A percentile compares a stretch with the other conserved stretches of the same genome.
phyloP scores from a whole-genome alignment of 2,888 invertebrate species.

The Epinotia bilunana region DNA sequence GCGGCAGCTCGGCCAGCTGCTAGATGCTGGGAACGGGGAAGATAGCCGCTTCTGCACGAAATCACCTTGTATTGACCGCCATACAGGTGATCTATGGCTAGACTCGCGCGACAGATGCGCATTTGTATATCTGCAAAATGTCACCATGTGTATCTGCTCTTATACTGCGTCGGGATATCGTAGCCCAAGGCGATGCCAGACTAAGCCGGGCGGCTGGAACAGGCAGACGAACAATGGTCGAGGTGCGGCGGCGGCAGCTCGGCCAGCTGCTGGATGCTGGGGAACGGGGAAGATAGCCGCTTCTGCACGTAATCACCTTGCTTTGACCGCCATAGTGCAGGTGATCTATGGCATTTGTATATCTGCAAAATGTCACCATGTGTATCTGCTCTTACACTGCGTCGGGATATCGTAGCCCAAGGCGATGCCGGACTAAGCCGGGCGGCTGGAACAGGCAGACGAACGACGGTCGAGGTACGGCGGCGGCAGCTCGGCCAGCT shows the following conservation, averaged over 20 bases:
- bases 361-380: no score
- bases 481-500: constrained; percentile 51
- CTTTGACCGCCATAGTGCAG: no score
- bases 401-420: constrained; percentile 60
- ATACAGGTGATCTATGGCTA: no score
- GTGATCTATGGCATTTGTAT: no score
- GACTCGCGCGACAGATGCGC: no score
- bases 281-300: constrained; percentile 60
- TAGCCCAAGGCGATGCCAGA: constrained; percentile 52
- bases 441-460: constrained; percentile 62
- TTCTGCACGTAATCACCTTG: no score
- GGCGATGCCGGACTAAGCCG: constrained; percentile 40
- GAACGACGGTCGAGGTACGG: constrained; percentile 60
- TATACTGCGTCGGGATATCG: constrained; percentile 62
- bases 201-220: constrained; percentile 57
- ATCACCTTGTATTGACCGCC: no score
- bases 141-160: no score
- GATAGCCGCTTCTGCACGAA: constrained; percentile 72
- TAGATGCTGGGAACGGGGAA: constrained; percentile 60
- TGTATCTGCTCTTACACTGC: constrained; percentile 52
- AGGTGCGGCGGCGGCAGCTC: constrained; percentile 51
- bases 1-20: constrained; percentile 51
- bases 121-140: no score
- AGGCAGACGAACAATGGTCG: constrained; percentile 61
- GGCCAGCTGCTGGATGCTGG: constrained; percentile 60